Conservation (phyloP, 2,113 vertebrate genomes). For the Siphamia tubifer region DNA sequence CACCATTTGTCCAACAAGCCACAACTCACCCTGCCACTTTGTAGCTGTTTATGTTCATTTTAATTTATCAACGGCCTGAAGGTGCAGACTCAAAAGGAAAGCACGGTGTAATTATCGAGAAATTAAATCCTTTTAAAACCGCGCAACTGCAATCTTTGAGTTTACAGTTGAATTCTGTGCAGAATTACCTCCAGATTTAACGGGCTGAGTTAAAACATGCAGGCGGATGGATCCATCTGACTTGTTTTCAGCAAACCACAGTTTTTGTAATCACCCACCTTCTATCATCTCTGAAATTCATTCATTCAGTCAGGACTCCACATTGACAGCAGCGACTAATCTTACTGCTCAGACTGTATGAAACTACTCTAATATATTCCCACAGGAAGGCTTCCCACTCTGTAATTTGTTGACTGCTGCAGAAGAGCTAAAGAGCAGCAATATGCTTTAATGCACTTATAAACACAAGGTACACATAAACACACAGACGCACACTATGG, state of each 20-base stretch:
- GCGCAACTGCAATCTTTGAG: slow-evolving; percentile 6
- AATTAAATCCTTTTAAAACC: slow-evolving; percentile 11
- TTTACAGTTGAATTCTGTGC: slow-evolving; percentile 7
- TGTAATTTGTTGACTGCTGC: slow-evolving; percentile 66
- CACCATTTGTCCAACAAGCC: slow-evolving; percentile 10
- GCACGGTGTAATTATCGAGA: background rate
- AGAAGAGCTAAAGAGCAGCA: slow-evolving; percentile 62
- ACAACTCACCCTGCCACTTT: background rate
- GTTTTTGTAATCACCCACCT: slow-evolving; percentile 35
- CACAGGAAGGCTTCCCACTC: slow-evolving; percentile 65
- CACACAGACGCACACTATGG: slow-evolving; percentile 1
- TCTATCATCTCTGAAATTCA: slow-evolving; percentile 42
- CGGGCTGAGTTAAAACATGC: slow-evolving; percentile 11
- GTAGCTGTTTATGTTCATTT: slow-evolving; percentile 8
- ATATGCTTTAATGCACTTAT: slow-evolving; percentile 54
- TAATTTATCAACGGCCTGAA: background rate
- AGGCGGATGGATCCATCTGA: slow-evolving; percentile 28
- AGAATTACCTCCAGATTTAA: slow-evolving; percentile 22
- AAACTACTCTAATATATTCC: slow-evolving; percentile 61
- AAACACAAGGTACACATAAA: slow-evolving; percentile 39
- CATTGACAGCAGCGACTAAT: slow-evolving; percentile 29
- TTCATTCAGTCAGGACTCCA: slow-evolving; percentile 39
- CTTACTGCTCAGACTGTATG: slow-evolving; percentile 33
- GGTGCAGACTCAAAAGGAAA: slow-evolving; percentile 7
- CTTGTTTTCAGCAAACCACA: slow-evolving; percentile 35